A percentile compares a stretch with the other conserved stretches of the same genome.
These are phyloP conservation scores for Plecotus auritus DNA, from an alignment of 2,113 vertebrate genomes.

Conservation along the genomic window DNA sequence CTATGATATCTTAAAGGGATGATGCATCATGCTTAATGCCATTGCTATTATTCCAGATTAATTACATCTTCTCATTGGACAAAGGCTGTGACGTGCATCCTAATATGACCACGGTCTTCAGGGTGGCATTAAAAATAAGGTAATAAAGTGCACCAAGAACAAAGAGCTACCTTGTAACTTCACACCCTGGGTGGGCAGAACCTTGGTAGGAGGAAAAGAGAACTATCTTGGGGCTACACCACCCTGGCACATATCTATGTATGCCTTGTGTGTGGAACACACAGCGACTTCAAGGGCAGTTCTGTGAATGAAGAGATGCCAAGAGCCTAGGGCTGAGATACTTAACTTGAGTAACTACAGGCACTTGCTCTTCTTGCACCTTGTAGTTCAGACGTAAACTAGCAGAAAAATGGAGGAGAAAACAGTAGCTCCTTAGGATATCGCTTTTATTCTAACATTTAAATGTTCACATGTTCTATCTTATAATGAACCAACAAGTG, in stretches of 20 bases:
- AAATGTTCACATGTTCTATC: neutral
- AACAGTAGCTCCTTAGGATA: neutral
- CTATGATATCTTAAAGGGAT: neutral
- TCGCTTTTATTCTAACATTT: neutral
- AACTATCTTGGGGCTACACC: neutral
- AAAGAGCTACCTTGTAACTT: conserved; percentile 54
- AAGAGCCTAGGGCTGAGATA: neutral
- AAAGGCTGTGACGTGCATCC: neutral
- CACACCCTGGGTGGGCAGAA: conserved; percentile 48
- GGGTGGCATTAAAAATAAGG: neutral
- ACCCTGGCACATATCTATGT: conserved; percentile 16
- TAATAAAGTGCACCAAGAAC: conserved; percentile 14
- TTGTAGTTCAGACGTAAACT: neutral
- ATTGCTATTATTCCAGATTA: neutral
- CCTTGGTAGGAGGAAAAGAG: neutral
- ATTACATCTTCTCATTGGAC: neutral
- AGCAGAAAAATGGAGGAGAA: neutral
- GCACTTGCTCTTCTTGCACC: neutral
- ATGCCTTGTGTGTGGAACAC: neutral
- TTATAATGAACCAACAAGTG: neutral
- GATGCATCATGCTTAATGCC: neutral
- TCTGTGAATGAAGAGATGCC: conserved; percentile 16
- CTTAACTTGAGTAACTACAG: neutral
- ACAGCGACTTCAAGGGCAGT: conserved; percentile 52
- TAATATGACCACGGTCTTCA: neutral